These are phyloP conservation scores for Panthera tigris DNA, from an alignment of 2,113 vertebrate genomes.

Conservation along the genomic window DNA sequence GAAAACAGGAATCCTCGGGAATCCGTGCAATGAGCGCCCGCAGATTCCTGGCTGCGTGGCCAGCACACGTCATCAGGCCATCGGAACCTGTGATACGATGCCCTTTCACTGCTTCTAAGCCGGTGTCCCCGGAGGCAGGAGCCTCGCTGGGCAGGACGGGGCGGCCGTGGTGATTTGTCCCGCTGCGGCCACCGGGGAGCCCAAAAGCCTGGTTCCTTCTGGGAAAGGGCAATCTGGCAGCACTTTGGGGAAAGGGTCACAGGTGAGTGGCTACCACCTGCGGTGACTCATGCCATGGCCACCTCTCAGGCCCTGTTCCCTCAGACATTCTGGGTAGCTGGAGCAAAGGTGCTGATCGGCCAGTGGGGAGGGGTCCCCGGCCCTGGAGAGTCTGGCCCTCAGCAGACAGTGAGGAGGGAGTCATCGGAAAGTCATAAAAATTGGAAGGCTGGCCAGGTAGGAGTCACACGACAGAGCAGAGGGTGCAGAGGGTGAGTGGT, in stretches of 20 bases:
- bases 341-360: neutral
- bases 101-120: too few relatives aligned
- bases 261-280: fast-evolving
- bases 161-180: fast-evolving
- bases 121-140: fast-evolving
- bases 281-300: neutral
- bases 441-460: too few relatives aligned
- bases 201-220: neutral
- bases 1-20: neutral
- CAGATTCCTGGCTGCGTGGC: neutral
- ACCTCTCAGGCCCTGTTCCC: neutral
- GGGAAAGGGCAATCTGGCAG: neutral
- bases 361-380: neutral
- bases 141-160: too few relatives aligned
- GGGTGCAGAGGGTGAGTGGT: neutral
- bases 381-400: neutral
- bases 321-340: neutral
- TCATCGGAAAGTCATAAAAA: neutral
- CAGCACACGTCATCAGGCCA: fast-evolving
- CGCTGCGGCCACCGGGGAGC: neutral
- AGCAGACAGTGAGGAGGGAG: neutral
- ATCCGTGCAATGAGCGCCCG: fast-evolving
- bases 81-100: neutral
- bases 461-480: neutral
- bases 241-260: neutral